Conservation (phyloP, 2,113 vertebrate genomes). For the Vulpes ferrilata region DNA sequence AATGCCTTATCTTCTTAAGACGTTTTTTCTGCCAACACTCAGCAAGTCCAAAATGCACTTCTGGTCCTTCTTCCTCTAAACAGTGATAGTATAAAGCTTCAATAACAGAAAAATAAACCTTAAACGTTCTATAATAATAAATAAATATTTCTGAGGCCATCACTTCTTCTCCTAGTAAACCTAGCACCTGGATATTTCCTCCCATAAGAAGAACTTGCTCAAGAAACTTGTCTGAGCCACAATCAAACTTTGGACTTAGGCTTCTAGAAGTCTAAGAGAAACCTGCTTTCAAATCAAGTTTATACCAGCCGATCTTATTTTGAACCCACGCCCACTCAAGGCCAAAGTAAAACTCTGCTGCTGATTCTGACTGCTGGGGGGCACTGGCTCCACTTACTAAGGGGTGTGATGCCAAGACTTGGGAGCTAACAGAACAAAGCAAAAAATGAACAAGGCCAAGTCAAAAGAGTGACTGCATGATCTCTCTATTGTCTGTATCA, state of each 20-base stretch:
- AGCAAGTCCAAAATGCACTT: slow-evolving; percentile 55
- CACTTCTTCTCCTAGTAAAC: not conserved
- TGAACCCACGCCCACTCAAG: slow-evolving; percentile 16
- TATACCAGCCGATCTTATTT: slow-evolving; percentile 42
- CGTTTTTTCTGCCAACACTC: slow-evolving; percentile 51
- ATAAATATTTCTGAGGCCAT: slow-evolving; percentile 57
- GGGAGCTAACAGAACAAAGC: slow-evolving; percentile 32
- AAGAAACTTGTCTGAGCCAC: not conserved
- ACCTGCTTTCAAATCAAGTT: slow-evolving; percentile 41
- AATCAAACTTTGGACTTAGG: not conserved
- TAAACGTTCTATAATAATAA: slow-evolving; percentile 61
- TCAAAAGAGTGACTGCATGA: not conserved
- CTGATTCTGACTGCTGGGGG: slow-evolving; percentile 25
- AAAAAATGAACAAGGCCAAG: slow-evolving; percentile 36
- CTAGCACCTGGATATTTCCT: slow-evolving; percentile 12
- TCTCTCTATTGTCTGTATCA: not conserved
- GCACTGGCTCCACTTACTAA: slow-evolving; percentile 54
- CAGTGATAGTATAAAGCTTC: not conserved
- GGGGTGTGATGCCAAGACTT: not conserved
- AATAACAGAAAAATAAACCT: not conserved
- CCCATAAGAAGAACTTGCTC: slow-evolving; percentile 29
- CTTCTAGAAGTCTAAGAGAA: slow-evolving; percentile 43
- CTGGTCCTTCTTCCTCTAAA: not conserved
- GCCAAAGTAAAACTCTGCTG: slow-evolving; percentile 53
- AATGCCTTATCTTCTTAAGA: slow-evolving; percentile 55